These are phyloP conservation scores for Lycocerus yunnanus DNA, from an alignment of 2,888 invertebrate genomes.

Conservation along the genomic window DNA sequence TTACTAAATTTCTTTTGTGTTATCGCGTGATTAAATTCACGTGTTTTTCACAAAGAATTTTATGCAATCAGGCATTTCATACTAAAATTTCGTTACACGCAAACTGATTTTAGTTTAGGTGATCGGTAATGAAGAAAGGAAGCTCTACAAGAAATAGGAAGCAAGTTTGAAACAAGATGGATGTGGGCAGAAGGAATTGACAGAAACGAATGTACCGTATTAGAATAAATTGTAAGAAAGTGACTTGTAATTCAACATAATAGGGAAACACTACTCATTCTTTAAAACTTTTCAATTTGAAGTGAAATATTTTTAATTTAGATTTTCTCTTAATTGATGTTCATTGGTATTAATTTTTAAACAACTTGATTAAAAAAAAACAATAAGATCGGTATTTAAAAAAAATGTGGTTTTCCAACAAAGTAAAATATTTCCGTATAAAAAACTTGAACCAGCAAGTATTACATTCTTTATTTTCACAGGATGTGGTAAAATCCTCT, in stretches of 20 bases:
- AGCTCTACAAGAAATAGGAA: slow-evolving; percentile 29
- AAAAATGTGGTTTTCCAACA: not conserved
- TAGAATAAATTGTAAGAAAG: slow-evolving; percentile 23
- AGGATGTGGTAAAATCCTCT: not conserved
- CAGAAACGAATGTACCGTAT: slow-evolving; percentile 32
- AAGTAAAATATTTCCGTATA: not conserved
- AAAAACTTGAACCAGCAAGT: not conserved
- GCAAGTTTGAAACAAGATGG: slow-evolving; percentile 30
- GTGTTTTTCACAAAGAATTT: not conserved
- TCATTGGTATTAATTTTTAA: not conserved
- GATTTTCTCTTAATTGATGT: not conserved
- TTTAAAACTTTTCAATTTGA: not conserved
- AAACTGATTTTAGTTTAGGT: slow-evolving; percentile 18
- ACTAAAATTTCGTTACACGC: slow-evolving; percentile 22
- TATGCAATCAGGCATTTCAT: slow-evolving; percentile 3
- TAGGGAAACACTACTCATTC: slow-evolving; percentile 2
- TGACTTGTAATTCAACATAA: slow-evolving; percentile 15
- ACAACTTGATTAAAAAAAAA: not conserved
- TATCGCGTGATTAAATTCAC: slow-evolving; percentile 13
- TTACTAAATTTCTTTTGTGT: not conserved
- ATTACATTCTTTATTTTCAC: not conserved
- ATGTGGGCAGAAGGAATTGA: slow-evolving; percentile 30
- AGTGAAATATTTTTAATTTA: not conserved
- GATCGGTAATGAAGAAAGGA: slow-evolving; percentile 30
- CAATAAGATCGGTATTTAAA: not conserved